Base-by-base conservation (phyloP, 2,797 vertebrate species). In the Cirrhinus molitorella region DNA sequence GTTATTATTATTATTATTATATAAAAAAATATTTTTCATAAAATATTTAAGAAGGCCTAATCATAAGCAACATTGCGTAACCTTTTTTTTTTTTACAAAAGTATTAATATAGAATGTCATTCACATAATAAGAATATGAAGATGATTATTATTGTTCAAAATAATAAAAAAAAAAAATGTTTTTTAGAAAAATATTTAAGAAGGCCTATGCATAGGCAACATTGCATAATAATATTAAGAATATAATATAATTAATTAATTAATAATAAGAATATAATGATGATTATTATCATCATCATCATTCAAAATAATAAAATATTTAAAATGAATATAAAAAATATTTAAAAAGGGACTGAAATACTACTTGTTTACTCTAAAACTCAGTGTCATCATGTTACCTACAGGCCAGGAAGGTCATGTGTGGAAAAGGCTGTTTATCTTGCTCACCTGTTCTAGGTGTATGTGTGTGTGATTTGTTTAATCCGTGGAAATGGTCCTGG, bases 391-490 rank as follows among this genome's bases (percentile, higher is more conserved):
- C 61, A 40, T 83, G 77, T 75, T 74, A 73, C 80, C 88, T 87
- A 68, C 57, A 75, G 86, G 85, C 90, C 90, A 92, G 92, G 94
- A 96, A 97, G 96, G 97, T 97, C 96, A 96, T 94, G 90, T 88
- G 89, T 91, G 95, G 93, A 95, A 94, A 92, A 86, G 92, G 92
- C 90, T 93, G 95, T 93, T 93, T 89, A 87, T 93, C 94, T 87
- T 84, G 86, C 89, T 96, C 96, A 95, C 95, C 97, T 95, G 95
- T 97, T 97, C 95, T 95, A 90, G 93, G 95, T 94, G 96, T 97
- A 97, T 96, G 96, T 96, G 97, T 97, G 96, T 97, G 95, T 96
- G 97, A 98, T 98, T 97, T 97, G 96, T 97, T 97, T 98, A 98
- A 99, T 97, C 96, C 95, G 95, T 96, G 96, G 95, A 97, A 98